These are phyloP conservation scores for Symphodus melops DNA, from an alignment of 2,113 vertebrate genomes.

Conservation along the genomic window DNA sequence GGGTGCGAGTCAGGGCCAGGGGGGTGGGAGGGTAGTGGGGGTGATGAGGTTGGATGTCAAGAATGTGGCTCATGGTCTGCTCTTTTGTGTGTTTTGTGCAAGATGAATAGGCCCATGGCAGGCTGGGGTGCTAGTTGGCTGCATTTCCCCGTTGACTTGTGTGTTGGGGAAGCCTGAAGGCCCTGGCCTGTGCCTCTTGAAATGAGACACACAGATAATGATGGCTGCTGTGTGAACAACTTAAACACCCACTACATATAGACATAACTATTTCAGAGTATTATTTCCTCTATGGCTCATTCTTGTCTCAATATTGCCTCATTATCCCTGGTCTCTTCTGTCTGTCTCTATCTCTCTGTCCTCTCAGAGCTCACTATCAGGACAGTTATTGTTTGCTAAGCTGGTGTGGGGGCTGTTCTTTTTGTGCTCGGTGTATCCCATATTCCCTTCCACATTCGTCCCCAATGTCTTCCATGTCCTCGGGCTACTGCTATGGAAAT, in stretches of 20 bases:
- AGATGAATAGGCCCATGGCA: conserved; percentile 75
- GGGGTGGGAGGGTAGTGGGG: conserved; percentile 71
- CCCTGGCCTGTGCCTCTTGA: conserved; percentile 65
- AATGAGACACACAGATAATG: conserved; percentile 69
- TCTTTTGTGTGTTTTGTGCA: conserved; percentile 83
- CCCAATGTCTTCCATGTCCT: conserved; percentile 72
- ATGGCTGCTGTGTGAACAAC: conserved; percentile 68
- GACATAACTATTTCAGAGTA: conserved; percentile 63
- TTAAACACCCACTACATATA: conserved; percentile 63
- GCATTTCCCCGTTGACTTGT: conserved; percentile 72
- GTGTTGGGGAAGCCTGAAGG: conserved; percentile 68
- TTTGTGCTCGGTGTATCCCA: conserved; percentile 63
- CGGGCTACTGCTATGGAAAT: conserved; percentile 80
- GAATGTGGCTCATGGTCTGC: conserved; percentile 84
- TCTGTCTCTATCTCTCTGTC: conserved; percentile 39
- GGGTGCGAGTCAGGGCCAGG: conserved; percentile 65
- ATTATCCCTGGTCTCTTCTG: conserved; percentile 44
- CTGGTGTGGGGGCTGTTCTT: conserved; percentile 64
- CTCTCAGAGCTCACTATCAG: conserved; percentile 54
- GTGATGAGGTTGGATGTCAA: conserved; percentile 84
- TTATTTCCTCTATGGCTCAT: conserved; percentile 53
- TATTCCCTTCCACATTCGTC: conserved; percentile 67
- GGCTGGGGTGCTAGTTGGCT: conserved; percentile 66
- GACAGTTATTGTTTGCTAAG: conserved; percentile 72
- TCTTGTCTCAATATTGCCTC: conserved; percentile 49